Percentiles rank a stretch among this genome's conserved stretches.
These are phyloP conservation scores for Xenops minutus DNA, from an alignment of 2,797 vertebrate genomes.

Conservation along the genomic window DNA sequence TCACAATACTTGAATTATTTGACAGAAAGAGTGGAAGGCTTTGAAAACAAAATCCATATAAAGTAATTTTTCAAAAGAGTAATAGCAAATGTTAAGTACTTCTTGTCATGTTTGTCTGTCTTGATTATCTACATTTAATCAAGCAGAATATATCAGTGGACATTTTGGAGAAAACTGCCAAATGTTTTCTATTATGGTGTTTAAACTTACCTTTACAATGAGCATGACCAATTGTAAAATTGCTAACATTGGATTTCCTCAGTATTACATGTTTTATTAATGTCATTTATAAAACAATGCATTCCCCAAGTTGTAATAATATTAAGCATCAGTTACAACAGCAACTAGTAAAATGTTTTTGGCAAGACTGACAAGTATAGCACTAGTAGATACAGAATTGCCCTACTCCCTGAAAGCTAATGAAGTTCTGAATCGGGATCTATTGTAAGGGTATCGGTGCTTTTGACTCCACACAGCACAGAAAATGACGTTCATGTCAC, in stretches of 20 bases:
- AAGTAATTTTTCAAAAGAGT: background rate
- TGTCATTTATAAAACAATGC: conserved; percentile 6
- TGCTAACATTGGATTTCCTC: background rate
- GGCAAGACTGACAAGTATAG: conserved; percentile 7
- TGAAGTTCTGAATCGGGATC: background rate
- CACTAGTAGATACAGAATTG: background rate
- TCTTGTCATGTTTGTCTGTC: background rate
- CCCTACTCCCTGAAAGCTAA: conserved; percentile 27
- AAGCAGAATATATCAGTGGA: background rate
- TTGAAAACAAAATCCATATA: background rate
- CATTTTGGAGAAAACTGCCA: background rate
- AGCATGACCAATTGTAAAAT: background rate
- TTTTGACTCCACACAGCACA: background rate
- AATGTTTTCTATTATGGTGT: background rate
- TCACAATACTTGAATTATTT: background rate
- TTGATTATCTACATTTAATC: background rate
- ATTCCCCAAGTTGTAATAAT: conserved; percentile 12
- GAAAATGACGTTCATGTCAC: background rate
- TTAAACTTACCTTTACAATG: background rate
- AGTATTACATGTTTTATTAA: background rate
- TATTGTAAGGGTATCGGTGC: background rate
- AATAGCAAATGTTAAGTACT: background rate
- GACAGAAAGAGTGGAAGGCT: background rate
- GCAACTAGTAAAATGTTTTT: conserved; percentile 40
- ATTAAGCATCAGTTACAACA: conserved; percentile 38